Evolutionary conservation across 1,140 invertebrate species (phyloP), one percentile per base, ranked within the genome.

Genomic region (Microplitis demolitor): DNA sequence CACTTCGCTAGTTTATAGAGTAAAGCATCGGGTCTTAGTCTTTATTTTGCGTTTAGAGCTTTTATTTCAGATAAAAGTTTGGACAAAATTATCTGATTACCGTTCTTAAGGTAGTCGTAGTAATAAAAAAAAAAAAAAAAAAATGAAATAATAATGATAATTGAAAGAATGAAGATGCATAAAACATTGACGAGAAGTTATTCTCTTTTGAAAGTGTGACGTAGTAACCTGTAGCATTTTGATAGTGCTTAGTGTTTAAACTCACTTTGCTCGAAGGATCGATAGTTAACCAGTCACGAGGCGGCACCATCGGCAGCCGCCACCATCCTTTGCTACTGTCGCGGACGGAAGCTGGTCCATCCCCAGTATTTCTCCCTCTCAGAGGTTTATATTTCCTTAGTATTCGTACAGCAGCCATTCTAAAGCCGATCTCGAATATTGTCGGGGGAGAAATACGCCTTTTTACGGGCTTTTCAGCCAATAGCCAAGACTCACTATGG

Each of bases 401-500:
- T 61, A 54, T 61, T 76, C 73, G 71, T 74, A 64, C 75, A 78
- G 81, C 82, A 83, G 84, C 83, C 84, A 85, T 84, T 82, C 84
- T 78, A 80, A 80, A 76, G 82, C 78, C 81, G 83, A 84, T 77
- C 79, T 78, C 73, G 64, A 51, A 66, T 62, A 68, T 66, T 14
- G 35, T 66, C 56, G 69, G 63, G 76, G 75, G 72, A 77, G 66
- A 73, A 78, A 37, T 64, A 76, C 80, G 78, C 80, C 81, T 78
- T 71, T 54, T 67, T 39, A 16, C 24, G 45, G 33, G n/a, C 69
- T 74, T 73, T 67, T 33, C 53, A 60, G 64, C 72, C 76, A 76
- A 76, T 79, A 73, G 78, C 74, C 73, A 73, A 76, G 76, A 54
- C 39, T 34, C 14, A 11, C 54, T 56, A 54, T 35, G 73, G 71